Evolutionary conservation across 2,113 vertebrate genomes (phyloP), one percentile per base, ranked within the genome.

Genomic region (Aptenodytes forsteri): DNA sequence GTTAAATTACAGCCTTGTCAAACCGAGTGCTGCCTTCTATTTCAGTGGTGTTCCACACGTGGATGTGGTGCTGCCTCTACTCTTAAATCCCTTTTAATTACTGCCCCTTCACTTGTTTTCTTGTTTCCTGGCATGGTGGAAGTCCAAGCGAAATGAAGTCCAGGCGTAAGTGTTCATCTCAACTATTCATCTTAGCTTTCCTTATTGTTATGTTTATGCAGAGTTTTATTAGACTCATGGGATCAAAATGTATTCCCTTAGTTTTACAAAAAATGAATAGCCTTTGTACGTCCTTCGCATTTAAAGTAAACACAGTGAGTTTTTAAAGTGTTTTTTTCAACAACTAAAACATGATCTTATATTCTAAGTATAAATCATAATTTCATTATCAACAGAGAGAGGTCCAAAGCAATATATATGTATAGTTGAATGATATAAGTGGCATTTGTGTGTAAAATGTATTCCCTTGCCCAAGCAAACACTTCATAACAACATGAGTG

Each of bases 301-400:
- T 94, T 97, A 95, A 95, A 96, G 65, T 94, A 96, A 96, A 97
- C 94, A 96, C n/a, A 79, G 50, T 0, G 2, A 85, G 81, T 82
- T 96, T 94, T 94, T 91, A 46, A 93, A 97, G 95, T 87, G 80
- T 44, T 83, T 94, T 93, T 93, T 82, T 11, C 80, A 78, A 87
- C 47, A 84, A 13, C 86, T 94, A 67, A 94, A 95, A 87, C 80
- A 42, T 0, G 2, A 25, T 66, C 55, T 38, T 79, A 21, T 89
- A 67, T 58, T 94, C 27, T 32, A 54, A 82, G 42, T 69, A 93
- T 89, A 93, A 96, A 97, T 93, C 93, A 87, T 96, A 44, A 95
- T 47, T 92, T 97, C 94, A 97, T 96, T 97, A 91, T 96, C 91
- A 97, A 86, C 87, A 96, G 66, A 96, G 81, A 95, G 90, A 59